Conservation (phyloP, 2,113 vertebrate genomes). For the Peromyscus polionotus region DNA sequence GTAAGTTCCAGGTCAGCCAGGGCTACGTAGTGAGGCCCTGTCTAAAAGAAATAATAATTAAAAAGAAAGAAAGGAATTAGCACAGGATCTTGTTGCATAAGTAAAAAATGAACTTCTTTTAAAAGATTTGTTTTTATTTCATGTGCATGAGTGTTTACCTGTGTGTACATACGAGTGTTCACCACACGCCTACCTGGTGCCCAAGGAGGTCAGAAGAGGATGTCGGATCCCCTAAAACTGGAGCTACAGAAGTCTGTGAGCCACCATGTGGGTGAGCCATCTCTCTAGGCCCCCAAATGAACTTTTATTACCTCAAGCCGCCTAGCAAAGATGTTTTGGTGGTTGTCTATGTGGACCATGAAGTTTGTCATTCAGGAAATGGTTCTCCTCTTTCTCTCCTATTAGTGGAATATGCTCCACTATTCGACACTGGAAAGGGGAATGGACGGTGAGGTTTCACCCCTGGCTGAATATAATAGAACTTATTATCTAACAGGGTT, state of each 20-base stretch:
- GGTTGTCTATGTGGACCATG: neutral
- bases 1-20: neutral
- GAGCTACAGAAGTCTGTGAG: neutral
- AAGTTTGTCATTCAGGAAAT: constrained; percentile 24
- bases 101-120: neutral
- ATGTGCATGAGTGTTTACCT: neutral
- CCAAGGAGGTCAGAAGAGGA: neutral
- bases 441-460: neutral
- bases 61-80: neutral
- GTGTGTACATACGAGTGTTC: neutral
- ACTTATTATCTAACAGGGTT: constrained; percentile 3
- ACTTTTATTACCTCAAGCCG: neutral
- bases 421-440: neutral
- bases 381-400: neutral
- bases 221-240: neutral
- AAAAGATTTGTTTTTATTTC: neutral
- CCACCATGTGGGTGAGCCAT: neutral
- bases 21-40: neutral
- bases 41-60: neutral
- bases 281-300: neutral
- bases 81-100: neutral
- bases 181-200: neutral
- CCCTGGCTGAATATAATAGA: neutral
- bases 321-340: neutral
- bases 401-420: neutral